Evolutionary conservation across 2,888 invertebrate genomes (phyloP), one percentile per base, ranked within the genome.

Genomic region (Euzophera pinguis): DNA sequence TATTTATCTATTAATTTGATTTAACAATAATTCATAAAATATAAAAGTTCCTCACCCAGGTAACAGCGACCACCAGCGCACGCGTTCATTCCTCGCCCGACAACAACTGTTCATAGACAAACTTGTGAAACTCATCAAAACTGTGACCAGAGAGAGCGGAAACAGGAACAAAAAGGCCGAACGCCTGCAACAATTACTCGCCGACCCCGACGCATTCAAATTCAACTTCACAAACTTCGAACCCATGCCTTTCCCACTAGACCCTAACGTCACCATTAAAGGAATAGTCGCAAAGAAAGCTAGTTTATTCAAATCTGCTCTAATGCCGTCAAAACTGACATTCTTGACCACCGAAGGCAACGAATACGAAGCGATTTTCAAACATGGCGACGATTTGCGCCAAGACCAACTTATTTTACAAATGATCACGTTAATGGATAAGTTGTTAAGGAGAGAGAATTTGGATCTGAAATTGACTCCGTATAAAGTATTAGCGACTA

Each of bases 381-480:
- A 99, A 80, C 95, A 98, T 68, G 99, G 99, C 1, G 99, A 99
- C 81, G 99, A 99, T 78, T 84, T 99, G 50, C 91, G 99, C 1
- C 99, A 99, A 85, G 99, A 99, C 87, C 99, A 99, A 81, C 91
- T 99, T 0, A 97, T 99, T 57, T 87, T 99, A 45, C 99, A 99
- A 89, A 99, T 99, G 92, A 99, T 99, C 38, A 97, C 98, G 0
- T 87, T 99, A 10, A 99, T 99, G 98, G 99, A 99, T 79, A 97
- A 98, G 80, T 81, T 99, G 52, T 83, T 99, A 60, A 91, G 98
- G 39, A 92, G 96, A 64, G 99, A 99, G 84, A 99, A 99, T 81
- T 90, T 99, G 53, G 99, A 99, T 85, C 91, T 99, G 52, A 98
- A 98, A 72, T 83, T 99, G 55, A 99, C 99, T 0, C 99, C 99